phyloP scores from a whole-genome alignment of 2,888 invertebrate genomes.

The Acrocyrtus sp. region DNA sequence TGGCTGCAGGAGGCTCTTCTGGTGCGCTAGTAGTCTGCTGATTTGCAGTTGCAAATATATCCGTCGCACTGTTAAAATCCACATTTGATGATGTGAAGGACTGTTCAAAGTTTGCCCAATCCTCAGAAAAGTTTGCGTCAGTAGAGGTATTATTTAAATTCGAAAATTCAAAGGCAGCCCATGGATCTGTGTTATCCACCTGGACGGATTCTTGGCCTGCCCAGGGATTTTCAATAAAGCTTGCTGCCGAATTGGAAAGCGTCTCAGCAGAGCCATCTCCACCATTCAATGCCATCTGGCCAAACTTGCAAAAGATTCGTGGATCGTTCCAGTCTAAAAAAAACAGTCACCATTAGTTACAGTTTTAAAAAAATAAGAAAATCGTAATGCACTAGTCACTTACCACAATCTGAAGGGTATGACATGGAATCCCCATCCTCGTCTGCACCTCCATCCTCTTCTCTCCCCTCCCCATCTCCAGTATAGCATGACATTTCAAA shows the following conservation, averaged over 20 bases:
- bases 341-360: neutral
- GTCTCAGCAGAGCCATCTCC: conserved; percentile 1
- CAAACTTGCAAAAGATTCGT: conserved; percentile 33
- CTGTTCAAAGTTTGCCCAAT: conserved; percentile 46
- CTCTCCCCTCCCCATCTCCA: conserved; percentile 23
- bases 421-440: conserved; percentile 2
- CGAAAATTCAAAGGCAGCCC: conserved; percentile 42
- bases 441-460: conserved; percentile 26
- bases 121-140: conserved; percentile 13
- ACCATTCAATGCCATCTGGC: conserved; percentile 37
- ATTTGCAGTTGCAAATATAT: conserved; percentile 5
- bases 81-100: conserved; percentile 23
- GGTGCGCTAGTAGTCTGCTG: too few species aligned
- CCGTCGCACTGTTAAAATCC: conserved; percentile 19
- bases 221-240: conserved; percentile 41
- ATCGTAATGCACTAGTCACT: too few species aligned
- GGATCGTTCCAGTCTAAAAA: conserved; percentile 35
- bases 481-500: conserved; percentile 56
- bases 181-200: conserved; percentile 29
- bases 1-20: too few species aligned
- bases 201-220: conserved; percentile 45
- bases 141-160: conserved; percentile 5
- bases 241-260: neutral
- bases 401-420: conserved; percentile 2
- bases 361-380: neutral